Evolutionary conservation across 2,797 vertebrate genomes (phyloP), one percentile per base, ranked within the genome.

Genomic region (Eleutherodactylus coqui): DNA sequence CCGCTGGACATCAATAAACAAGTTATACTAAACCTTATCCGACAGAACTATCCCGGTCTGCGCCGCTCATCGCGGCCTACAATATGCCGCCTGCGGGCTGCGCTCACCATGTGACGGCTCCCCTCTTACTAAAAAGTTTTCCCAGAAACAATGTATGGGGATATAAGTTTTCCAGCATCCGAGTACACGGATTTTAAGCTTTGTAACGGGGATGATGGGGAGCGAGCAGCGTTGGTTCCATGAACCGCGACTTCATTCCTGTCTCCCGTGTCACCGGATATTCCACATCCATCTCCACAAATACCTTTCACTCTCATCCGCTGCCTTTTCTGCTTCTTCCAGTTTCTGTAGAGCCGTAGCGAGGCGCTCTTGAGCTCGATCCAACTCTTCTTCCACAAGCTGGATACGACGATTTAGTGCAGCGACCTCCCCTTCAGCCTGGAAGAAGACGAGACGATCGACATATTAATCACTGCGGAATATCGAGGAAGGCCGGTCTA

Each of bases 271-370:
- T 58, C 53, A 58, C 53, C 8, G 21, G 51, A 53, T 53, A 47
- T 47, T 47, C 14, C 14, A 53, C 51, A 21, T 53, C 3, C 6
- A 53, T 16, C 16, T 7, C 11, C n/a, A 27, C 1, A 5, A 81
- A 55, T 67, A 99, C 98, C 98, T 97, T 94, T 99, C 98, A 0
- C 98, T 99, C 92, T 99, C 98, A 45, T 99, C 98, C 0, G 97
- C 98, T 0, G 98, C 97, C 89, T 99, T 99, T 91, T 99, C 98
- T 0, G 98, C 98, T 92, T 99, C 98, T 90, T 99, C 98, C 91
- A 99, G 95, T 89, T 99, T 99, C 93, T 98, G 97, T 93, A 99
- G 92, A 4, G 98, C 97, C 0, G 97, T 97, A 89, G 96, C 93
- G 90, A 99, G 93, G 13, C 98, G 95, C 85, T 99, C 98, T 88